Evolutionary conservation across 2,888 invertebrate genomes (phyloP).

Genomic region (Xestia c-nigrum): DNA sequence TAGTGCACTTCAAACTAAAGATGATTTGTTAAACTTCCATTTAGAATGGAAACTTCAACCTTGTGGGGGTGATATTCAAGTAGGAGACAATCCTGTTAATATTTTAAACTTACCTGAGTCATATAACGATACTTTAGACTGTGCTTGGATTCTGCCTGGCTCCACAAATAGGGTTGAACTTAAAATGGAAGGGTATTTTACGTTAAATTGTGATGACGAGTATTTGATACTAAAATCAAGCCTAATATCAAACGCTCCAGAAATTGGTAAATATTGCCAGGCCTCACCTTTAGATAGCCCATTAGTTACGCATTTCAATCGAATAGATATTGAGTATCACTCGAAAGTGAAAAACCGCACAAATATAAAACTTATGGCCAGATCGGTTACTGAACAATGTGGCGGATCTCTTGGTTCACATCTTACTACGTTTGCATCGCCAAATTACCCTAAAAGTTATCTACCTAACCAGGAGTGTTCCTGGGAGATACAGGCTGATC

Average conservation of each 20-base stretch:
- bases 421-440: slow-evolving; percentile 87
- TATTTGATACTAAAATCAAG: slow-evolving; percentile 88
- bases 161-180: slow-evolving; percentile 82
- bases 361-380: slow-evolving; percentile 75
- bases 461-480: slow-evolving; percentile 94
- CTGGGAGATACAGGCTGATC: slow-evolving; percentile 93
- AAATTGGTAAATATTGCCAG: slow-evolving; percentile 92
- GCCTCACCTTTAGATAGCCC: slow-evolving; percentile 84
- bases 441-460: slow-evolving; percentile 92
- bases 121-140: slow-evolving; percentile 90
- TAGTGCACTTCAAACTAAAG: slow-evolving; percentile 72
- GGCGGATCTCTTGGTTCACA: slow-evolving; percentile 91
- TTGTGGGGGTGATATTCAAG: slow-evolving; percentile 92
- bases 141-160: slow-evolving; percentile 92
- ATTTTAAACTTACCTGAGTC: slow-evolving; percentile 83
- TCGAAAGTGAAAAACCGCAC: slow-evolving; percentile 81
- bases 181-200: slow-evolving; percentile 77
- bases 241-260: slow-evolving; percentile 84
- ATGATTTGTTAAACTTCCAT: slow-evolving; percentile 82
- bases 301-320: slow-evolving; percentile 86
- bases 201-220: slow-evolving; percentile 77
- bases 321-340: slow-evolving; percentile 93
- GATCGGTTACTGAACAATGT: slow-evolving; percentile 90
- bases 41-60: slow-evolving; percentile 80
- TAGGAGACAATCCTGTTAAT: slow-evolving; percentile 74